Evolutionary conservation across 2,888 invertebrate species (phyloP).

Genomic region (Pegoplata infirma): DNA sequence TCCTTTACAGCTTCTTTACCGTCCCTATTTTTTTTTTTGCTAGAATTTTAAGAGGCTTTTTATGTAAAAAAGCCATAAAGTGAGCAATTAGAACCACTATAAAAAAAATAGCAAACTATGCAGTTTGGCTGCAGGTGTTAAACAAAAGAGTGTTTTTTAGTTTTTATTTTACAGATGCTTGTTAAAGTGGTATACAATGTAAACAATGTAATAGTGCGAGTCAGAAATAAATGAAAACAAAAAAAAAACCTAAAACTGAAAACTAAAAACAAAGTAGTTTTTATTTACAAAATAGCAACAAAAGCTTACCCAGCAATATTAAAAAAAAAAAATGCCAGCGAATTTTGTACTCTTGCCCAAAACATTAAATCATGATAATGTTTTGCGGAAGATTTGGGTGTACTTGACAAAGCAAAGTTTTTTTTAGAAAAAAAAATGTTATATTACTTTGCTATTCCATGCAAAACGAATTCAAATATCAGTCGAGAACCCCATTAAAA

Average conservation of each 20-base stretch:
- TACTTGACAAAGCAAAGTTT: too few species aligned
- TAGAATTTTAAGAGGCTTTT: conserved; percentile 37
- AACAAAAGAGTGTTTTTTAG: conserved; percentile 29
- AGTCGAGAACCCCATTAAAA: too few species aligned
- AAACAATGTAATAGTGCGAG: conserved; percentile 31
- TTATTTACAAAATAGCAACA: not conserved
- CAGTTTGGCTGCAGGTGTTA: conserved; percentile 55
- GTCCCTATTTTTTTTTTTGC: not conserved
- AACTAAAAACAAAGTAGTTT: conserved; percentile 26
- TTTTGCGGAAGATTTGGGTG: too few species aligned
- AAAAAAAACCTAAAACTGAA: not conserved
- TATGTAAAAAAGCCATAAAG: conserved; percentile 53
- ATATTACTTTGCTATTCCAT: too few species aligned
- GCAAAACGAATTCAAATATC: too few species aligned
- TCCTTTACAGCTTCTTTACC: not conserved
- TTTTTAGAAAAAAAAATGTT: too few species aligned
- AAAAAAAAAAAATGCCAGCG: too few species aligned
- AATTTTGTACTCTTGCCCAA: too few species aligned
- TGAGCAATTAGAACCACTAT: conserved; percentile 53
- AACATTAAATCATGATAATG: too few species aligned
- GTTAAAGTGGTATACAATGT: conserved; percentile 26
- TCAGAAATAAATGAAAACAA: not conserved
- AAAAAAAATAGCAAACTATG: conserved; percentile 39
- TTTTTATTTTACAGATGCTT: conserved; percentile 18
- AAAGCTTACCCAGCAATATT: not conserved